phyloP scores from a whole-genome alignment of 2,797 vertebrate genomes.

The Chaenodraco wilsoni region DNA sequence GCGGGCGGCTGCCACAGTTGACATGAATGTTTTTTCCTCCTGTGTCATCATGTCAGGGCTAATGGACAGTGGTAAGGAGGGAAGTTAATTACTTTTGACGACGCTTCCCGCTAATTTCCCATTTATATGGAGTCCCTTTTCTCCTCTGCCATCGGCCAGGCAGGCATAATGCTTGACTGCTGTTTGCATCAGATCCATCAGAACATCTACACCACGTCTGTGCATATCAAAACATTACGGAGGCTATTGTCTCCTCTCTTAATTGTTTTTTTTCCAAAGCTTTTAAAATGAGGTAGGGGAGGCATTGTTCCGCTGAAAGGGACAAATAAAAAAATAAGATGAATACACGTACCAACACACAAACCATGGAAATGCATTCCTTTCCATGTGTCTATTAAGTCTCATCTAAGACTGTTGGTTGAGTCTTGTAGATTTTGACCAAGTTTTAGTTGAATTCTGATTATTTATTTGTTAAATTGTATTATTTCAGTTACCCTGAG shows the following conservation, averaged over 20 bases:
- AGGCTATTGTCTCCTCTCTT: conserved; percentile 64
- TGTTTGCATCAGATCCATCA: conserved; percentile 68
- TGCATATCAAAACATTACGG: conserved; percentile 74
- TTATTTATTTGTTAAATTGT: background rate
- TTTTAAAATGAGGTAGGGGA: conserved; percentile 5
- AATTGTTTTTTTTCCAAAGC: conserved; percentile 21
- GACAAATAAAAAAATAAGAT: conserved; percentile 9
- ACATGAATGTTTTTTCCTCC: conserved; percentile 88
- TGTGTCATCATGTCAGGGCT: conserved; percentile 92
- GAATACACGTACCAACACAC: background rate
- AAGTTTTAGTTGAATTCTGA: background rate
- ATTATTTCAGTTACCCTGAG: background rate
- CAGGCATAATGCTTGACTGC: conserved; percentile 83
- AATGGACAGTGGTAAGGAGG: conserved; percentile 90
- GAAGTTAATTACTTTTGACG: conserved; percentile 97
- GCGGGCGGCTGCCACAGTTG: conserved; percentile 90
- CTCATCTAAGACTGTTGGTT: background rate
- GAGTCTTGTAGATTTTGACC: background rate
- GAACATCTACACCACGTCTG: conserved; percentile 45
- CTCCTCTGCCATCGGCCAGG: conserved; percentile 87
- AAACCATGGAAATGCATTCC: background rate
- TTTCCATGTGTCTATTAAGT: background rate
- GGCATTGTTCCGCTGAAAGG: conserved; percentile 8
- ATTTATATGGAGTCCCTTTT: conserved; percentile 89
- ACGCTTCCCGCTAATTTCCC: conserved; percentile 93